A percentile compares a stretch with the other conserved stretches of the same genome.
Evolutionary conservation across 2,888 invertebrate genomes (phyloP).

Genomic region (Drosophila meridionalis): DNA sequence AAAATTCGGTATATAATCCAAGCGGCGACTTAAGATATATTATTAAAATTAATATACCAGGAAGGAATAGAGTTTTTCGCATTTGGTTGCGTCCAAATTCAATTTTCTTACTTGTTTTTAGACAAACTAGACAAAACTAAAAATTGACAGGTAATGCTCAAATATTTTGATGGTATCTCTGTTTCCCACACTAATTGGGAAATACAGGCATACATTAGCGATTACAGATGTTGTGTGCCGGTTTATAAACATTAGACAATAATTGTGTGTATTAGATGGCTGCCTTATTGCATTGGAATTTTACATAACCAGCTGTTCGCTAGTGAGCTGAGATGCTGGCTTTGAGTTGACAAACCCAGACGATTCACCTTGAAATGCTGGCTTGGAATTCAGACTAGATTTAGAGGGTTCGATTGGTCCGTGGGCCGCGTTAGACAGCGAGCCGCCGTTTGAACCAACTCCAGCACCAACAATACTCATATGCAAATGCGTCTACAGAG

Average conservation of each 20-base stretch:
- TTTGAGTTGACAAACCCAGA: constrained; percentile 43
- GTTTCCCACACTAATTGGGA: constrained; percentile 54
- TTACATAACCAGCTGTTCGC: constrained; percentile 44
- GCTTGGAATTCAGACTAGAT: constrained; percentile 36
- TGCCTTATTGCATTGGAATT: constrained; percentile 31
- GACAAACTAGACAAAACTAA: not conserved
- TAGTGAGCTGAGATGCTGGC: not conserved
- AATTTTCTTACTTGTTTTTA: not conserved
- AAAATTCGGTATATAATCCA: no score
- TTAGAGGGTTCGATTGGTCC: constrained; percentile 25
- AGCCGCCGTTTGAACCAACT: constrained; percentile 26
- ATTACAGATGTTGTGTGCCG: constrained; percentile 29
- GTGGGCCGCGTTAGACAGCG: constrained; percentile 46
- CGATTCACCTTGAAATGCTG: constrained; percentile 68
- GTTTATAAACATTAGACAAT: constrained; percentile 41
- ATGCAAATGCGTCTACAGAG: constrained; percentile 10
- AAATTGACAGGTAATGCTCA: not conserved
- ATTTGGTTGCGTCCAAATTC: no score
- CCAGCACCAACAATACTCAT: constrained; percentile 9
- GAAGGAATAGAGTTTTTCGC: no score
- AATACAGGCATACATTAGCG: constrained; percentile 5
- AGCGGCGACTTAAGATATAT: no score
- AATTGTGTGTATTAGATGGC: constrained; percentile 36
- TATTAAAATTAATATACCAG: no score
- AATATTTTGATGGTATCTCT: constrained; percentile 11